These are phyloP conservation scores for Otolemur crassicaudatus DNA, from an alignment of 2,797 vertebrate species.

Conservation along the genomic window DNA sequence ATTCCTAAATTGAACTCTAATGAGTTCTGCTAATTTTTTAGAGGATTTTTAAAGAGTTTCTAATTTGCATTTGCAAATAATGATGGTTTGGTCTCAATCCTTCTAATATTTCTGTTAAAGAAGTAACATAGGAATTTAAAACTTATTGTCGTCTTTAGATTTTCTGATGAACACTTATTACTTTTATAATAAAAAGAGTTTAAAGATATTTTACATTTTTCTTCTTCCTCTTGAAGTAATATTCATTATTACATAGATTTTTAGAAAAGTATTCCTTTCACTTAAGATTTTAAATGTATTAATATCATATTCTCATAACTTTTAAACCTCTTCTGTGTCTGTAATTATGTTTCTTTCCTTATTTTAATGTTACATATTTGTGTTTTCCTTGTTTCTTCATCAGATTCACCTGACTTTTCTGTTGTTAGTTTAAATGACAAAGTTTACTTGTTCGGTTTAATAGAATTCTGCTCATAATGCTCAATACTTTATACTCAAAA, in stretches of 20 bases:
- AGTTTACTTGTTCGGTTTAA: neutral
- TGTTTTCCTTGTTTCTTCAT: neutral
- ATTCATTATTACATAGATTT: conserved; percentile 37
- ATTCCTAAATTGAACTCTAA: neutral
- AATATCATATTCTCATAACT: neutral
- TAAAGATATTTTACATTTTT: conserved; percentile 34
- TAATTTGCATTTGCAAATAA: conserved; percentile 47
- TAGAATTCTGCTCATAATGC: conserved; percentile 16
- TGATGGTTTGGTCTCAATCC: neutral
- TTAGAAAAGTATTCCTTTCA: conserved; percentile 34
- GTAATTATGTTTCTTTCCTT: neutral
- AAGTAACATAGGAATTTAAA: neutral
- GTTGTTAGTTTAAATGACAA: neutral
- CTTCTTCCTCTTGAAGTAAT: conserved; percentile 26
- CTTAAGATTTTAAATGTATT: neutral
- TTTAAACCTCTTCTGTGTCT: neutral
- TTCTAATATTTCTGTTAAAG: neutral
- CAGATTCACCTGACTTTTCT: neutral
- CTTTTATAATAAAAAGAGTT: conserved; percentile 1
- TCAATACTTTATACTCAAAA: neutral
- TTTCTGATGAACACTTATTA: neutral
- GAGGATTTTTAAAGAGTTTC: conserved; percentile 39
- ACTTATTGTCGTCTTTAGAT: neutral
- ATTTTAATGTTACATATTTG: neutral
- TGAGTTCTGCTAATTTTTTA: conserved; percentile 40